Conservation (phyloP, 2,797 vertebrate genomes). For the Brachyalestes nurse region DNA sequence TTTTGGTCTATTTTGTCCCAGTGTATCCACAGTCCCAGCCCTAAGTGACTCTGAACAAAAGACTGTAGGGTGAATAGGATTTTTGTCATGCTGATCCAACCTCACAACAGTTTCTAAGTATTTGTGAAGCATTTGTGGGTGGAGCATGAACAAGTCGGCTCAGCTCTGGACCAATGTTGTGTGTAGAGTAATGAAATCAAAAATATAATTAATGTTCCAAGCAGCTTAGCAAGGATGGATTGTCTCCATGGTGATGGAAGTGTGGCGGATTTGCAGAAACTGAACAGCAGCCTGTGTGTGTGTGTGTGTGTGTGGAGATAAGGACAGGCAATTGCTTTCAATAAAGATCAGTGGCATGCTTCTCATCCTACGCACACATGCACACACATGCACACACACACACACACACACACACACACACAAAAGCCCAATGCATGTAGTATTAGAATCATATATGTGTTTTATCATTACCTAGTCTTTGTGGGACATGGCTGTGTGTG, state of each 20-base stretch:
- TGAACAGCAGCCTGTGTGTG: slow-evolving; percentile 1
- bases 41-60: background rate
- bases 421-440: background rate
- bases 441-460: slow-evolving; percentile 24
- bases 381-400: slow-evolving; percentile 8
- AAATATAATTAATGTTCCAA: slow-evolving; percentile 2
- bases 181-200: slow-evolving; percentile 1
- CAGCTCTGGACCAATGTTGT: background rate
- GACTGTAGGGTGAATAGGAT: background rate
- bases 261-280: slow-evolving; percentile 10
- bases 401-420: background rate
- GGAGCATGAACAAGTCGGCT: background rate
- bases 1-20: no score
- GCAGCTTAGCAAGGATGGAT: slow-evolving; percentile 3
- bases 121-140: background rate
- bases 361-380: background rate
- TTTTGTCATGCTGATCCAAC: background rate
- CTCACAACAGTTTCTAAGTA: background rate
- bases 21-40: no score
- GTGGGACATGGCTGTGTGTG: background rate
- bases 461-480: slow-evolving; percentile 38
- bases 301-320: background rate
- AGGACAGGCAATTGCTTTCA: slow-evolving; percentile 29
- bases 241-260: slow-evolving; percentile 18
- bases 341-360: slow-evolving; percentile 27